These are phyloP conservation scores for Meda fulgida DNA, from an alignment of 2,797 vertebrate species.

Conservation along the genomic window DNA sequence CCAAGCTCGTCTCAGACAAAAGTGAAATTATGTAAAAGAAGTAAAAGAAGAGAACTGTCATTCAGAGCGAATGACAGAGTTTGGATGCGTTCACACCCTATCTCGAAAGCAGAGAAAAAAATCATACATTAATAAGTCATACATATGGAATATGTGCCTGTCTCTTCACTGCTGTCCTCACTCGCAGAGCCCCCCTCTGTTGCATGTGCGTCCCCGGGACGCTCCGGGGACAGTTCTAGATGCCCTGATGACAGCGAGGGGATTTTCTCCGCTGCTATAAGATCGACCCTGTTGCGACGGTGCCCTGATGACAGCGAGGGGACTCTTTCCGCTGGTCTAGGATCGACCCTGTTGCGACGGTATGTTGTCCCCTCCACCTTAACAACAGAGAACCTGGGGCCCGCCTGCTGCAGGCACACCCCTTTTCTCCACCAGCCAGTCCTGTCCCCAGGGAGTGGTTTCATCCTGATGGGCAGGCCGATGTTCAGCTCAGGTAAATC, in stretches of 20 bases:
- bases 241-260: neutral
- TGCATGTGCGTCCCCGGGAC: neutral
- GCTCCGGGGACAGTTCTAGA: neutral
- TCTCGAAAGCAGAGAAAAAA: too few species aligned
- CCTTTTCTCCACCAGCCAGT: conserved; percentile 17
- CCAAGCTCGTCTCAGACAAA: too few species aligned
- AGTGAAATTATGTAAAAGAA: too few species aligned
- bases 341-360: conserved; percentile 16
- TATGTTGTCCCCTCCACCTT: conserved; percentile 18
- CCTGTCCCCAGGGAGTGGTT: conserved; percentile 24
- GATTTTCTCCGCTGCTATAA: too few species aligned
- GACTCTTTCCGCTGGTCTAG: neutral
- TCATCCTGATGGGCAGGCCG: conserved; percentile 22
- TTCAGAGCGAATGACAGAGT: too few species aligned
- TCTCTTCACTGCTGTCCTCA: neutral
- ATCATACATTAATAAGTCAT: too few species aligned
- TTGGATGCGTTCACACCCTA: too few species aligned
- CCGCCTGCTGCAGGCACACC: conserved; percentile 6
- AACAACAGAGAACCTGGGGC: conserved; percentile 36
- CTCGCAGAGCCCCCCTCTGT: neutral
- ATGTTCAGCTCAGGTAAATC: conserved; percentile 30
- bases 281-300: too few species aligned
- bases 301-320: too few species aligned
- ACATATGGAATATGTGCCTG: too few species aligned
- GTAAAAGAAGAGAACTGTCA: too few species aligned